Evolutionary conservation across 2,113 vertebrate species (phyloP), one percentile per base, ranked within the genome.

Genomic region (Morone chrysops): DNA sequence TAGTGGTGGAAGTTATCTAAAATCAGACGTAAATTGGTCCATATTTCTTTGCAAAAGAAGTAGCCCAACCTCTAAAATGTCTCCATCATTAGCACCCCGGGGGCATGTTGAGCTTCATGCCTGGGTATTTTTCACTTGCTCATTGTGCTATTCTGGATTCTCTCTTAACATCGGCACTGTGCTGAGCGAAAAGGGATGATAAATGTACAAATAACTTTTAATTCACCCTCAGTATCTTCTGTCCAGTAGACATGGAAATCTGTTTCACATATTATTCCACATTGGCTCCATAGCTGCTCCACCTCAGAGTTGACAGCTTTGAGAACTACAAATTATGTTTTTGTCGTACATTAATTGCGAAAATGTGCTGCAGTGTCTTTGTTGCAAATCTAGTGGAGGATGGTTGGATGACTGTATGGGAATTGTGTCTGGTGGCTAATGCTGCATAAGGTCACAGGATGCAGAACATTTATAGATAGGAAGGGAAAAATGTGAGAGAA

Each of bases 381-480:
- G n/a, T 20, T 47, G 54, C 8, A 4, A 2, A 14, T 25, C 31
- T 31, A 14, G n/a, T 54, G 10, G n/a, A 50, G 16, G 20, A 2
- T 18, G 8, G 38, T 8, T 10, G 7, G 25, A 14, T 56, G 14
- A 8, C n/a, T 40, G 40, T 18, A 18, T 13, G 51, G 9, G 41
- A 71, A 54, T 40, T 0, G 0, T 17, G 38, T 50, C 22, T 14
- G 41, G 70, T 14, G 22, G 41, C 41, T 31, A 47, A 31, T 0
- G 6, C 43, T 68, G 69, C 20, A 12, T 57, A 40, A 72, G 65
- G 73, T 75, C 54, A 36, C 8, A 18, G n/a, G 11, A 81, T 50
- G 53, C 4, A 18, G 53, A 40, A 25, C 41, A 31, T 77, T n/a
- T 70, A 80, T 13, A 75, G 75, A 80, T 71, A 38, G 47, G 48